Base-by-base conservation (phyloP, 2,797 vertebrate genomes). In the Caiman crocodilus region DNA sequence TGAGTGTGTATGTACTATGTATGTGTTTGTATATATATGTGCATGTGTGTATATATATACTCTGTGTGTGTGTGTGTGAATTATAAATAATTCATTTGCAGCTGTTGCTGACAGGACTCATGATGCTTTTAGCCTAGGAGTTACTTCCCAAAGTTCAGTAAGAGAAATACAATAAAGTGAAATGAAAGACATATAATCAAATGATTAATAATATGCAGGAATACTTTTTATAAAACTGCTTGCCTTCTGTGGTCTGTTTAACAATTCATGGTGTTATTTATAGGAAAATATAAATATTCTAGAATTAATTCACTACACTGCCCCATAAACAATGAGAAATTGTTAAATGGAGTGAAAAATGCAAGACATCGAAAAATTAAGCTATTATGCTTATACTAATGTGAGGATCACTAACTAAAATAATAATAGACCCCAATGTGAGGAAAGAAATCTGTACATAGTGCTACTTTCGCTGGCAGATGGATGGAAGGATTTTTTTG, bases 331-430 rank as follows among this genome's bases (percentile, higher is more conserved):
- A 96, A 85, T 93, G 32, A 89, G 21, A 96, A 97, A 97, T 94
- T 96, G 60, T 94, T 97, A 97, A 97, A 96, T 96, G 83, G 58
- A 86, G 89, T 93, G 81, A 96, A 97, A 96, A 96, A 95, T 94
- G 35, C 56, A 92, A 95, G 93, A 84, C 28, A 88, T 86, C 96
- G 85, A 94, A 57, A 96, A 97, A 96, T 93, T 91, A 94, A 97
- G 82, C 58, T 69, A 90, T 94, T 97, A 94, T 89, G 71, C 91
- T 96, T 93, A 97, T 97, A 95, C 90, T 96, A 97, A 97, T 92
- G 50, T 42, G 90, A 96, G 96, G 89, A 96, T 93, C 80, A 73
- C 95, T 97, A 96, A 82, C 76, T 75, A 94, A 82, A 21, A 14
- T 87, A 93, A 96, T 94, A 96, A 92, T 61, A 95, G 67, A 13